phyloP scores from a whole-genome alignment of 1,140 invertebrate species.

The Proales similis region DNA sequence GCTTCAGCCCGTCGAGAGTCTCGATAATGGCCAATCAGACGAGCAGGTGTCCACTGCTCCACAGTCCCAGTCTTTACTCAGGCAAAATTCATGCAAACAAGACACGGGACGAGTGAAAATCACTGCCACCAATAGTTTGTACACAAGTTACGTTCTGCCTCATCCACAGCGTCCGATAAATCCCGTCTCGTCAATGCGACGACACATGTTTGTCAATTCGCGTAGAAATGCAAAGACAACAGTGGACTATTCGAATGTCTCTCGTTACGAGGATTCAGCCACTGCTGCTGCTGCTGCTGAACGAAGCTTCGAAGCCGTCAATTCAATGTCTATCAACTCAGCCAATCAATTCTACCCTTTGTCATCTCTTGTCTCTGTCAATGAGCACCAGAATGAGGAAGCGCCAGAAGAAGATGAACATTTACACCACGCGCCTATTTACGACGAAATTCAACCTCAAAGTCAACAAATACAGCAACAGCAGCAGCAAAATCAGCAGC shows the following conservation, averaged over 20 bases:
- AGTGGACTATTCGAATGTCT: not conserved
- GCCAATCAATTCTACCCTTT: slow-evolving; percentile 1
- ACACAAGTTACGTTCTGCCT: slow-evolving; percentile 1
- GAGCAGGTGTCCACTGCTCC: not conserved
- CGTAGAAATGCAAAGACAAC: slow-evolving; percentile 12
- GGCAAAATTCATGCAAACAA: not conserved
- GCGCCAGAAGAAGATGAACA: not conserved
- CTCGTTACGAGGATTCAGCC: not conserved
- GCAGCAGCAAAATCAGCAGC: not conserved
- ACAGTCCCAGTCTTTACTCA: slow-evolving; percentile 16
- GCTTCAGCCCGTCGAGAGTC: slow-evolving; percentile 18
- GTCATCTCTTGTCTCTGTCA: not conserved
- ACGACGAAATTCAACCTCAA: no score
- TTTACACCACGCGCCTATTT: no score
- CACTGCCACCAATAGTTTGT: not conserved
- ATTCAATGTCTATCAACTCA: slow-evolving; percentile 24
- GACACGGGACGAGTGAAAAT: not conserved
- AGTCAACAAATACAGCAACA: no score
- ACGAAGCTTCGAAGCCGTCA: not conserved
- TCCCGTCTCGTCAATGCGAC: slow-evolving; percentile 22
- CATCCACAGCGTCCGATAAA: slow-evolving; percentile 25
- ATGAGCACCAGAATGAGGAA: not conserved
- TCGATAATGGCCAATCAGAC: slow-evolving; percentile 4
- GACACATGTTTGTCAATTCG: slow-evolving; percentile 36
- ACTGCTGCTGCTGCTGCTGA: not conserved